Evolutionary conservation across 2,888 invertebrate genomes (phyloP), one percentile per base, ranked within the genome.

Genomic region (Atherix ibis): DNA sequence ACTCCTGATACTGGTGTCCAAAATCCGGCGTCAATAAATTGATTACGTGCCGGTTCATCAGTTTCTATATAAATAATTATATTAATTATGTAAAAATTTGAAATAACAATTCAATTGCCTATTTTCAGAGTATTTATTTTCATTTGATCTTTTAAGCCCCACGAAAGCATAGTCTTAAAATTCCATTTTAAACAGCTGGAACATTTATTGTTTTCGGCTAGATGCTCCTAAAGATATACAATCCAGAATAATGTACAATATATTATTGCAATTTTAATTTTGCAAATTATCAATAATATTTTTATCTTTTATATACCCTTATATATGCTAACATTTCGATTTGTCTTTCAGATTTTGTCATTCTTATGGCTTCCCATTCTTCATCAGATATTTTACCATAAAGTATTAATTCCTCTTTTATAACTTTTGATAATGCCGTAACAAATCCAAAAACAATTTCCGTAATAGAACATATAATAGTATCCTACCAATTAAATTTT

Each of bases 361-460:
- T 74, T 44, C 77, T 68, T 41, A 83, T 74, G 1, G 78, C 72
- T 47, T 85, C 82, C 78, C 84, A 87, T 61, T 87, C 84, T 52
- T 85, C 85, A 44, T 82, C 80, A 0, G 80, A 83, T 3, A 84
- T 76, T 53, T 76, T 76, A 2, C 73, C 70, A 4, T 78, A 76
- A 25, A 79, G 66, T 18, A 78, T 73, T 33, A 71, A 66, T 58
- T 87, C 84, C 26, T 76, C 76, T 27, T 68, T 61, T 2, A 79
- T 67, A 0, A 79, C 72, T 25, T 67, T 66, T 27, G 80, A 76
- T 34, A 85, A 50, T 0, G 79, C 74, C n/a, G 69, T 66, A 8
- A 73, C 63, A 48, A 85, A 71, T 0, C 73, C 72, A 43, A 63
- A 62, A 39, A 79, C 58, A 43, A 84, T 51, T 52, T 83, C 78